A percentile compares a stretch with the other conserved stretches of the same genome.
Evolutionary conservation across 2,113 vertebrate genomes (phyloP).

Genomic region (Megaceryle torquata): DNA sequence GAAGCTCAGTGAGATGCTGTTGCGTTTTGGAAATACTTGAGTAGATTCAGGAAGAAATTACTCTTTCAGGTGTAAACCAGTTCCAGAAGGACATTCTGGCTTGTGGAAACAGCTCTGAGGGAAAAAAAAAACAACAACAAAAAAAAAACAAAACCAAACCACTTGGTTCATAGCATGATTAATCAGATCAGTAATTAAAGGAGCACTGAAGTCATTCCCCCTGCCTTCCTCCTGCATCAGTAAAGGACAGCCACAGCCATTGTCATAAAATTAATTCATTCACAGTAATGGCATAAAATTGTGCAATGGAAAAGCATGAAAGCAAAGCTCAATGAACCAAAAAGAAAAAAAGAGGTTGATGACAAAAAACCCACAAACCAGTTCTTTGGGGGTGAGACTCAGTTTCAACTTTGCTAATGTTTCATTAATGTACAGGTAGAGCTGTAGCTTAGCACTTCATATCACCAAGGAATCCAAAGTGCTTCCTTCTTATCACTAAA

Average conservation of each 20-base stretch:
- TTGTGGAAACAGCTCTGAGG: constrained; percentile 23
- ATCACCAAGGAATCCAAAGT: neutral
- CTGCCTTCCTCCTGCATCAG: neutral
- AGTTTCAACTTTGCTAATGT: neutral
- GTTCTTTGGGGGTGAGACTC: neutral
- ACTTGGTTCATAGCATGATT: constrained; percentile 34
- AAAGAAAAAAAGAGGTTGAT: neutral
- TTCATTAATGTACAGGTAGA: neutral
- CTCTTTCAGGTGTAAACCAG: constrained; percentile 45
- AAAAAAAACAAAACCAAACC: neutral
- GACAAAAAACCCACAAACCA: neutral
- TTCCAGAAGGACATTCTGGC: constrained; percentile 33
- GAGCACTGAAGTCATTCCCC: constrained; percentile 4
- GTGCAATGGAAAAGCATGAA: constrained; percentile 1
- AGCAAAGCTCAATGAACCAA: neutral
- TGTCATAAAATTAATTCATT: constrained; percentile 4
- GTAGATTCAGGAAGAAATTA: constrained; percentile 25
- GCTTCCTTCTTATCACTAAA: neutral
- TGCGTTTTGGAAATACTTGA: neutral
- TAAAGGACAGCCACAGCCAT: constrained; percentile 1
- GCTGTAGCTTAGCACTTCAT: neutral
- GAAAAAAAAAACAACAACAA: neutral
- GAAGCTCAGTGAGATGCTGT: neutral
- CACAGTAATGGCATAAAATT: neutral
- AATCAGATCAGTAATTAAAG: constrained; percentile 48